Conservation (phyloP, 1,140 invertebrate genomes). For the Glossosoma conforme region DNA sequence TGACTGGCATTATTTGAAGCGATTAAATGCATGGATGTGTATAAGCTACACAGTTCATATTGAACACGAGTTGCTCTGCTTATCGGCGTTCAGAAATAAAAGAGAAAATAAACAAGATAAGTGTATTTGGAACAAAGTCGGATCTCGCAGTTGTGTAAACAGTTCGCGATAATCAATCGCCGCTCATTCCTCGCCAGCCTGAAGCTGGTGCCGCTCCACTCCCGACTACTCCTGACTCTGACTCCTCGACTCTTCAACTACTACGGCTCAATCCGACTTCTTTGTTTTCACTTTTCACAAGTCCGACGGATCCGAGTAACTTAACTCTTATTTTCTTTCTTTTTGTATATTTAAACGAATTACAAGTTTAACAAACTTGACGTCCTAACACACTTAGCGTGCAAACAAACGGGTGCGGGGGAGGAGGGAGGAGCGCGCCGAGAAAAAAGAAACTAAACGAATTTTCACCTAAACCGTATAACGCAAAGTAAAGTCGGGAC, state of each 20-base stretch:
- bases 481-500: conserved; percentile 10
- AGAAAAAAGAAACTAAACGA: conserved; percentile 1
- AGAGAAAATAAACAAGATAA: conserved; percentile 11
- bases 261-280: neutral
- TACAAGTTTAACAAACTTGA: conserved; percentile 5
- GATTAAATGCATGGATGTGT: no score
- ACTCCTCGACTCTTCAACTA: neutral
- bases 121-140: conserved; percentile 4
- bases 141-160: conserved; percentile 7
- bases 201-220: no score
- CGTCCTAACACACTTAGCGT: neutral
- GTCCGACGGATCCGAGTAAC: neutral
- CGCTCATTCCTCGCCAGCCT: no score
- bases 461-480: conserved; percentile 7
- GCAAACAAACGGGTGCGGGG: conserved; percentile 2
- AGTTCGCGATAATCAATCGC: no score
- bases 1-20: no score
- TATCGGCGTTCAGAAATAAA: conserved; percentile 8
- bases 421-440: neutral
- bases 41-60: no score
- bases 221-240: neutral
- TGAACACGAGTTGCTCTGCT: conserved; percentile 6
- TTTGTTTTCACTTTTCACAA: neutral
- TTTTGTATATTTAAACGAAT: conserved; percentile 3
- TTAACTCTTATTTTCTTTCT: conserved; percentile 1